Base-by-base conservation (phyloP, 2,113 vertebrate species). In the Nycticebus coucang region DNA sequence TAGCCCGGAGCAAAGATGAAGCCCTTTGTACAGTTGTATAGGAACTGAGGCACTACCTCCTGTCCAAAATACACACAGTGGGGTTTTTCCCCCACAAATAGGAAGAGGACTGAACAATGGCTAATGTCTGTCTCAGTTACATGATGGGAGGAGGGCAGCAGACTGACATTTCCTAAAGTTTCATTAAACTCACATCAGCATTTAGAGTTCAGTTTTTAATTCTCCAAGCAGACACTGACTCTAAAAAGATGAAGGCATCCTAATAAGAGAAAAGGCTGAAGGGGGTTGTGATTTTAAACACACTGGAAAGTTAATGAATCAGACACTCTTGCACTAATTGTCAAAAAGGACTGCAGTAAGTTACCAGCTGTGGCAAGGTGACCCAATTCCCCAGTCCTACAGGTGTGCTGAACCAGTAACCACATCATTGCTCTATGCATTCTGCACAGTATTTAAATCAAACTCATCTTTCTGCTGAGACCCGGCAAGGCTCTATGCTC, bases 261-360 rank as follows among this genome's bases (percentile, higher is more conserved):
- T 72, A 60, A 72, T 2, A 22, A 79, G 60, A 55, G 60, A 18
- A 89, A 57, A 95, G 71, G 64, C 24, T 30, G 75, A 85, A 92
- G 66, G 72, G 81, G 71, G 72, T 59, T 78, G 35, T 83, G 79
- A 80, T 88, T 91, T 85, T 77, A 88, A 91, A 89, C 66, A 77
- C 92, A 91, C 33, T 55, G 59, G 89, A 74, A 91, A 83, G 83
- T 86, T 79, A 41, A 87, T 35, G 53, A 95, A 81, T 92, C 87
- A 93, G 68, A 66, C 33, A 69, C 30, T 60, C 60, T 94, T 57
- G n/a, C 7, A 4, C 15, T 50, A 79, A 84, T 92, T 45, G 88
- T 57, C 55, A 77, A 84, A 72, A 92, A 33, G 71, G 30, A 21
- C 22, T 28, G 8, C 0, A 28, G 21, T 13, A 68, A 62, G 45